A percentile compares a stretch with the other conserved stretches of the same genome.
These are phyloP conservation scores for Megathymus violae DNA, from an alignment of 1,140 invertebrate species.

Conservation along the genomic window DNA sequence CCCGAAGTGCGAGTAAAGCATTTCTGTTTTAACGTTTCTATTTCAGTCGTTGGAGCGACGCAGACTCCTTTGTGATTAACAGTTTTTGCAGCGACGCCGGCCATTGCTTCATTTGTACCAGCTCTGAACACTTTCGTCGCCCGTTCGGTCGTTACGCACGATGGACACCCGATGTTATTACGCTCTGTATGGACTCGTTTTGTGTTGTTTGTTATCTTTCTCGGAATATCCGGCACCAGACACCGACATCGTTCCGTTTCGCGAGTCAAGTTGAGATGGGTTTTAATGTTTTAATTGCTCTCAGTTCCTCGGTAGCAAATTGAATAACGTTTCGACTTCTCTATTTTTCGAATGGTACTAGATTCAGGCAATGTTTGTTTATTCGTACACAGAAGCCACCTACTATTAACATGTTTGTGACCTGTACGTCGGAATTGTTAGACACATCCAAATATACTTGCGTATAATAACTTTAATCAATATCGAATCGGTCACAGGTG, in stretches of 20 bases:
- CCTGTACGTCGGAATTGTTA: no score
- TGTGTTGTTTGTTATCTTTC: slow-evolving; percentile 46
- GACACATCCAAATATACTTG: slow-evolving; percentile 40
- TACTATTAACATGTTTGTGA: no score
- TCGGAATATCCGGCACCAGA: slow-evolving; percentile 29
- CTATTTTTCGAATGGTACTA: no score
- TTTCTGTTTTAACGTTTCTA: slow-evolving; percentile 50
- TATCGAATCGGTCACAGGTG: slow-evolving; percentile 33
- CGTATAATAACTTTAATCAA: slow-evolving; percentile 27
- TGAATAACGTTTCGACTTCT: no score
- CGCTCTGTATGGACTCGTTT: slow-evolving; percentile 51
- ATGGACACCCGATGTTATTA: slow-evolving; percentile 45
- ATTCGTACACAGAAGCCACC: no score
- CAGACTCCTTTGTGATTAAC: slow-evolving; percentile 57
- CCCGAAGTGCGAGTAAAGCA: slow-evolving; percentile 48
- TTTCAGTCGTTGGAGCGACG: slow-evolving; percentile 59
- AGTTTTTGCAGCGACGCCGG: slow-evolving; percentile 63
- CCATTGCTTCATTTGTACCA: slow-evolving; percentile 56
- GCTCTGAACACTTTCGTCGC: slow-evolving; percentile 48
- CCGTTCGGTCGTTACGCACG: slow-evolving; percentile 56
- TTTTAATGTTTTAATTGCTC: no score
- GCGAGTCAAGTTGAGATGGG: background rate
- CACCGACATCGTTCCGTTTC: background rate
- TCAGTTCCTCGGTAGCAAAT: no score
- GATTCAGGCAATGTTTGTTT: no score